phyloP scores from a whole-genome alignment of 2,797 vertebrate species.

The Acrocephalus scirpaceus region DNA sequence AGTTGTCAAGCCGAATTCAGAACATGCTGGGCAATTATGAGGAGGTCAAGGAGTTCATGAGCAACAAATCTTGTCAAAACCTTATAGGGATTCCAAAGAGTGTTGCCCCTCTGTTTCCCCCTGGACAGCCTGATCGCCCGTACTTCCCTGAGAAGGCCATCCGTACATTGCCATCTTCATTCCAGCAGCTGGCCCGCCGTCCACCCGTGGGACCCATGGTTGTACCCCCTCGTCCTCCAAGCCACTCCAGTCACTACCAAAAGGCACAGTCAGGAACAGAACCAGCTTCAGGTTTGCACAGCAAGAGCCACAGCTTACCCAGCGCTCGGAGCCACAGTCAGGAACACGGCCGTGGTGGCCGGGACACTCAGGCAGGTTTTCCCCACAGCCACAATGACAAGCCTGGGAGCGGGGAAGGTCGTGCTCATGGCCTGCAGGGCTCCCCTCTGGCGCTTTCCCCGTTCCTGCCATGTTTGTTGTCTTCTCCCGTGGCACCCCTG shows the following conservation, averaged over 20 bases:
- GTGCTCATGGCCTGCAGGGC: background rate
- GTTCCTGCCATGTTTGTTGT: constrained; percentile 77
- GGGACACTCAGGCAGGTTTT: constrained; percentile 9
- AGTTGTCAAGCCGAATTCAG: constrained; percentile 90
- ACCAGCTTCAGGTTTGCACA: constrained; percentile 41
- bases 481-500: constrained; percentile 77
- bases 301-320: constrained; percentile 50
- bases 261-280: constrained; percentile 71
- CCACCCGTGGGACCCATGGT: constrained; percentile 50
- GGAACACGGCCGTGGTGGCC: background rate
- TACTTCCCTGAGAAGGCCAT: constrained; percentile 70
- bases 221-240: constrained; percentile 51
- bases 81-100: constrained; percentile 69
- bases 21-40: constrained; percentile 94
- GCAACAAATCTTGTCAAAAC: constrained; percentile 73
- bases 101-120: constrained; percentile 52
- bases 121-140: constrained; percentile 67
- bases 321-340: constrained; percentile 39
- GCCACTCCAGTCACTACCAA: constrained; percentile 64
- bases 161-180: constrained; percentile 62
- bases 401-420: constrained; percentile 64
- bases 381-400: constrained; percentile 66
- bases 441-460: constrained; percentile 69
- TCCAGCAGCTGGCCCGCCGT: constrained; percentile 68
- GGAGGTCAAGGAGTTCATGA: constrained; percentile 83